These are phyloP conservation scores for Tridacna crocea DNA, from an alignment of 2,888 invertebrate genomes.

Conservation along the genomic window DNA sequence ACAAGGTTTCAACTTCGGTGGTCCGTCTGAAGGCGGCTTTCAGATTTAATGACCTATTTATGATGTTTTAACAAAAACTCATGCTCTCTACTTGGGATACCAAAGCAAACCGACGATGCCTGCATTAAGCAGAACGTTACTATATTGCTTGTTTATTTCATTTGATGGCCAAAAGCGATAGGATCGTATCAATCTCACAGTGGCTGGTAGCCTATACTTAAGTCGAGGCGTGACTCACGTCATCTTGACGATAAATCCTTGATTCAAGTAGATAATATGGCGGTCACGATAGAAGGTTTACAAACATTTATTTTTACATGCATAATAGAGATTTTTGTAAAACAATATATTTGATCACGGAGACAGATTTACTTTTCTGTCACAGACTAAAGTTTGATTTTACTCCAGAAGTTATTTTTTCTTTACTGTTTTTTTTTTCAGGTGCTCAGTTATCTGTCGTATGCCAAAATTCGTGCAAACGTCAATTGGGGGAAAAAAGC, in stretches of 20 bases:
- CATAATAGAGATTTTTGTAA: too few relatives aligned
- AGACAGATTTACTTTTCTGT: too few relatives aligned
- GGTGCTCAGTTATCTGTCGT: too few relatives aligned
- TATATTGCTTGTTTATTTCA: constrained; percentile 52
- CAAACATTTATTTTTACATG: too few relatives aligned
- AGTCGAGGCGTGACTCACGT: constrained; percentile 48
- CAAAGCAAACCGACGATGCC: constrained; percentile 40
- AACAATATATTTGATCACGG: too few relatives aligned
- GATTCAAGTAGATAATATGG: constrained; percentile 25
- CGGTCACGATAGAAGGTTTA: background rate
- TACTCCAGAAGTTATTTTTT: too few relatives aligned
- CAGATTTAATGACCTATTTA: constrained; percentile 58
- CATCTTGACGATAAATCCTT: constrained; percentile 46
- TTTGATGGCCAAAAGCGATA: constrained; percentile 45
- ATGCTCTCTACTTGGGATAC: constrained; percentile 48
- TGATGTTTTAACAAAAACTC: constrained; percentile 49
- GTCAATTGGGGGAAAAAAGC: too few relatives aligned
- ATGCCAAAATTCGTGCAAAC: too few relatives aligned
- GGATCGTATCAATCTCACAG: background rate
- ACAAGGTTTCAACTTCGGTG: constrained; percentile 55
- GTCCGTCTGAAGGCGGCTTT: constrained; percentile 55
- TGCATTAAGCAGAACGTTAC: constrained; percentile 38
- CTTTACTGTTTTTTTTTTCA: too few relatives aligned
- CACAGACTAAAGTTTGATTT: too few relatives aligned
- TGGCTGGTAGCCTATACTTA: constrained; percentile 39